These are phyloP conservation scores for Pararge aegeria DNA, from an alignment of 1,140 invertebrate species.

Conservation along the genomic window DNA sequence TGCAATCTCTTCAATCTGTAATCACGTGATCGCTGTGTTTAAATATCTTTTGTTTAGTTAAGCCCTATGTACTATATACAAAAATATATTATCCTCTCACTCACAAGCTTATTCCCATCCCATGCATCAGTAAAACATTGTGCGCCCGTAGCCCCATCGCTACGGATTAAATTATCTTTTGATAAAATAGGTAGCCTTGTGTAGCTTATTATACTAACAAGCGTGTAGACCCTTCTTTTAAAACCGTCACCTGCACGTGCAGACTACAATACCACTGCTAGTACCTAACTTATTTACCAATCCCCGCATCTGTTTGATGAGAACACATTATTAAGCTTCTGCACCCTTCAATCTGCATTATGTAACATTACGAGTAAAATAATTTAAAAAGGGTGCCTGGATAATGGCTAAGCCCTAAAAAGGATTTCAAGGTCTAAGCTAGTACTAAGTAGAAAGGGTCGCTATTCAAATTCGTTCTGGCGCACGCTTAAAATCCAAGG, in stretches of 20 bases:
- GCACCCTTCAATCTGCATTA: not conserved
- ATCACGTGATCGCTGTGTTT: too few relatives aligned
- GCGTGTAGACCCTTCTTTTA: not conserved
- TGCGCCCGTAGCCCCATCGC: too few relatives aligned
- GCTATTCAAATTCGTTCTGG: not conserved
- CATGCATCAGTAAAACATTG: too few relatives aligned
- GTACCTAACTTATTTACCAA: not conserved
- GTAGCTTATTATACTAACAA: not conserved
- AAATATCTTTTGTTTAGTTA: too few relatives aligned
- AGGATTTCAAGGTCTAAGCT: slow-evolving; percentile 3
- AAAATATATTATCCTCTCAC: too few relatives aligned
- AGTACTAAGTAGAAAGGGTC: not conserved
- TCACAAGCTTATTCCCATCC: too few relatives aligned
- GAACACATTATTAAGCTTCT: not conserved
- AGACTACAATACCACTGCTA: not conserved
- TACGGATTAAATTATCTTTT: slow-evolving; percentile 1
- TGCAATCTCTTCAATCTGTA: too few relatives aligned
- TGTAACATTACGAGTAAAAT: not conserved
- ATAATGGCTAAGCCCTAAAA: not conserved
- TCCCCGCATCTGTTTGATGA: not conserved
- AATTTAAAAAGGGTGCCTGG: slow-evolving; percentile 3
- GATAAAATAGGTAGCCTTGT: not conserved
- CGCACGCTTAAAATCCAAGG: not conserved
- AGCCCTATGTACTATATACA: too few relatives aligned
- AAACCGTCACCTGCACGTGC: not conserved